These are phyloP conservation scores for Hydrotaea diabolus DNA, from an alignment of 2,888 invertebrate genomes.

Conservation along the genomic window DNA sequence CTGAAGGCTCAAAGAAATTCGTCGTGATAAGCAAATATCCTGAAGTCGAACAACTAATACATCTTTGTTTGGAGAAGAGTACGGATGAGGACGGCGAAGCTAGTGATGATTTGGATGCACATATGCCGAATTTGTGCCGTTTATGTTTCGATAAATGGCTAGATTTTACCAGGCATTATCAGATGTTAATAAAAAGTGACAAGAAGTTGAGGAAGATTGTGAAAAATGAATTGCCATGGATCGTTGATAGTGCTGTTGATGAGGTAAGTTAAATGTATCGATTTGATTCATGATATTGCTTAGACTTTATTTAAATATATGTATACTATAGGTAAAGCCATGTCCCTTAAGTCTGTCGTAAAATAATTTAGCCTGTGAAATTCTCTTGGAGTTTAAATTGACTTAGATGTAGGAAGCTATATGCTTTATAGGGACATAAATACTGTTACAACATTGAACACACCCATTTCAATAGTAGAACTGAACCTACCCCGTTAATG, in stretches of 20 bases:
- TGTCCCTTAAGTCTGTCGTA: too few species aligned
- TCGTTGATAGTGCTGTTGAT: neutral
- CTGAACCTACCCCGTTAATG: too few species aligned
- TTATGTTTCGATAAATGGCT: slow-evolving; percentile 57
- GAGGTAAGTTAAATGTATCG: slow-evolving; percentile 23
- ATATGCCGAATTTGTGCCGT: slow-evolving; percentile 52
- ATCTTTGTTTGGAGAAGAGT: slow-evolving; percentile 24
- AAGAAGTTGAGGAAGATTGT: slow-evolving; percentile 40
- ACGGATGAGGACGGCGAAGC: neutral
- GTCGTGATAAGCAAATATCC: slow-evolving; percentile 35
- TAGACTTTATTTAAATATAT: too few species aligned
- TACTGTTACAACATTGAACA: too few species aligned
- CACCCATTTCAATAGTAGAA: too few species aligned
- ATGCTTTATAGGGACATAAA: too few species aligned
- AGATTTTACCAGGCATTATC: slow-evolving; percentile 40
- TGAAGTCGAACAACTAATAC: slow-evolving; percentile 42
- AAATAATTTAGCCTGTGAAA: too few species aligned
- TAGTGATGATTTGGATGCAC: slow-evolving; percentile 21
- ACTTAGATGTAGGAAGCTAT: too few species aligned
- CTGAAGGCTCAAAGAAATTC: slow-evolving; percentile 19
- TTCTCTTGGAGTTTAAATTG: too few species aligned
- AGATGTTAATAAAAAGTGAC: slow-evolving; percentile 40
- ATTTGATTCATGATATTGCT: too few species aligned
- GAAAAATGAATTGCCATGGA: neutral
- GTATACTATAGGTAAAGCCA: too few species aligned